Evolutionary conservation across 2,797 vertebrate genomes (phyloP).

Genomic region (Ptychadena robeensis): DNA sequence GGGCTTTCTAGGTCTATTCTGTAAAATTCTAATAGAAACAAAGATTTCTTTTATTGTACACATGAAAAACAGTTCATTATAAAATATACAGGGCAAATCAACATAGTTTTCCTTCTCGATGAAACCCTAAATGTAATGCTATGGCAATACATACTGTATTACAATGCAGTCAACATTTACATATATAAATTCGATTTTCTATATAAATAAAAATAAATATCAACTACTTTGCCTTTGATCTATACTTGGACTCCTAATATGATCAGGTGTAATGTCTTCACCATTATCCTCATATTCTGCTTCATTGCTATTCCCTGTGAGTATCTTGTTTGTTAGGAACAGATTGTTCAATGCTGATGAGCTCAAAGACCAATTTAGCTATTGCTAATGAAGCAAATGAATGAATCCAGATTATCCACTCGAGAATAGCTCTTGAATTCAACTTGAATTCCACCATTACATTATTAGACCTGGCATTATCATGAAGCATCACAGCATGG

Average conservation of each 20-base stretch:
- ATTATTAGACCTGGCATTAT: neutral
- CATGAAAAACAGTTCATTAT: too few species aligned
- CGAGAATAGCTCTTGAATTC: conserved; percentile 47
- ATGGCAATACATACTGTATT: too few species aligned
- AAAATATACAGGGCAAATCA: too few species aligned
- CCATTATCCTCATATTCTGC: neutral
- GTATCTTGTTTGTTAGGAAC: conserved; percentile 51
- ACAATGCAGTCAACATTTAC: too few species aligned
- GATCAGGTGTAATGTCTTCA: conserved; percentile 22
- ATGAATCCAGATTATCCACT: conserved; percentile 59
- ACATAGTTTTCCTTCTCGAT: too few species aligned
- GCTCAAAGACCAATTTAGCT: conserved; percentile 60
- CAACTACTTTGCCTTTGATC: neutral
- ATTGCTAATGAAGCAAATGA: conserved; percentile 60
- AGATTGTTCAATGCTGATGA: conserved; percentile 61
- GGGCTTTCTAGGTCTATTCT: too few species aligned
- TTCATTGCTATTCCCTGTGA: conserved; percentile 56
- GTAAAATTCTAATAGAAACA: too few species aligned
- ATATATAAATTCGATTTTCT: too few species aligned
- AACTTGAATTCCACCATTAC: conserved; percentile 27
- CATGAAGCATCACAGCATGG: neutral
- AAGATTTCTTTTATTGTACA: too few species aligned
- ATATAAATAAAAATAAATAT: too few species aligned
- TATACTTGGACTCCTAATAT: neutral
- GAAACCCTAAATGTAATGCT: too few species aligned